These are phyloP conservation scores for Parnassius apollo DNA, from an alignment of 2,888 invertebrate species.

Conservation along the genomic window DNA sequence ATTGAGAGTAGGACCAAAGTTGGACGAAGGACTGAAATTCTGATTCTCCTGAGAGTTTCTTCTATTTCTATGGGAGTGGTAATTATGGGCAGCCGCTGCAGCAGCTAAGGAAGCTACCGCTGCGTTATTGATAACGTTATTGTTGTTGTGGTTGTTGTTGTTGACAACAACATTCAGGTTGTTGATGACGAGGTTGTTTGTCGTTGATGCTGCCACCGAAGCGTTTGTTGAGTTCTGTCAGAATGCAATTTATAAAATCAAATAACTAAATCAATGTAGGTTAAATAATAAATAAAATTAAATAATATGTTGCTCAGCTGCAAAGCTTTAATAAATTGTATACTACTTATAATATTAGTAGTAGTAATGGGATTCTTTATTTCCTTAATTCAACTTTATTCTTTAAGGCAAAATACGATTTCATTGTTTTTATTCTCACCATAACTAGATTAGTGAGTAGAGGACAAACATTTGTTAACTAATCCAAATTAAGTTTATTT, in stretches of 20 bases:
- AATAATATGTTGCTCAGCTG: neutral
- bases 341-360: no score
- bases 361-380: no score
- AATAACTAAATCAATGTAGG: neutral
- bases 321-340: neutral
- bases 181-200: constrained; percentile 78
- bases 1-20: constrained; percentile 73
- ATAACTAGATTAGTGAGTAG: no score
- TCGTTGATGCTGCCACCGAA: constrained; percentile 74
- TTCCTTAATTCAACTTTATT: no score
- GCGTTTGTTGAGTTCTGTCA: constrained; percentile 72
- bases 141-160: constrained; percentile 79
- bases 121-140: constrained; percentile 77
- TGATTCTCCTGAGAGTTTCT: constrained; percentile 73
- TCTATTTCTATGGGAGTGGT: constrained; percentile 72
- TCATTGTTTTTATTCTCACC: no score
- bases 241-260: constrained; percentile 20
- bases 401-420: no score
- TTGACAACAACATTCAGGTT: constrained; percentile 76
- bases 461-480: no score
- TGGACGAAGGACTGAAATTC: constrained; percentile 60
- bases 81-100: constrained; percentile 75
- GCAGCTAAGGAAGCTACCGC: constrained; percentile 75
- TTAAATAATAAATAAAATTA: neutral
- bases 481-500: no score